Base-by-base conservation (phyloP, 1,140 invertebrate species). In the Drosophila arizonae region DNA sequence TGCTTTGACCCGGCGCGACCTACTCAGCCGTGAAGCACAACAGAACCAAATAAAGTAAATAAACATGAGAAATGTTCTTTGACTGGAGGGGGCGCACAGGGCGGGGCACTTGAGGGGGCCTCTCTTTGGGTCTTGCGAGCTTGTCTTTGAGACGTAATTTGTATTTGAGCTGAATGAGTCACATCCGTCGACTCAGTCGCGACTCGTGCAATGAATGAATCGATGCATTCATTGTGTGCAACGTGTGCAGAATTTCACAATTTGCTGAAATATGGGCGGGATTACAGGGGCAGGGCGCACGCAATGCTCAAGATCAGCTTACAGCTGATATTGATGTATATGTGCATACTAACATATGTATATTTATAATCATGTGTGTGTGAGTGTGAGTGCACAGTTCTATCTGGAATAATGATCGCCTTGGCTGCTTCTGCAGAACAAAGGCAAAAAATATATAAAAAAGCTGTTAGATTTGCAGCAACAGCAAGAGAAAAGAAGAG, bases 131-230 rank as follows among this genome's bases (percentile, higher is more conserved):
- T 63, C 33, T 21, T 21, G 0, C 15, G 43, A 45, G 43, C 3
- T 45, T 45, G 43, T 45, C 43, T 45, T 45, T 68, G 65, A 67
- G 72, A 54, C 62, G 71, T 68, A 84, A 79, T 79, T 82, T 74
- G 69, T 65, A 61, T 72, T 77, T 81, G 55, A 75, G 69, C 63
- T 76, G 75, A 75, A 85, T 85, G 81, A 85, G 60, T 85, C 81
- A 85, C 78, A 86, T 85, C 81, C 81, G 81, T 17, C 51, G 28
- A 9, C 6, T 3, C 1, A 2, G 11, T 28, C 26, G 51, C 6
- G 70, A 63, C 1, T 24, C 21, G 21, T 1, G 21, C 21, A 24
- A 24, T 26, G 72, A 66, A 65, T 62, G 60, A 70, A 70, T 73
- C 55, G 57, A 48, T 69, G 71, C 65, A 72, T 60, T 56, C 64